Evolutionary conservation across 2,888 invertebrate genomes (phyloP), one percentile per base, ranked within the genome.

Genomic region (Cataglyphis rosenhaueri): DNA sequence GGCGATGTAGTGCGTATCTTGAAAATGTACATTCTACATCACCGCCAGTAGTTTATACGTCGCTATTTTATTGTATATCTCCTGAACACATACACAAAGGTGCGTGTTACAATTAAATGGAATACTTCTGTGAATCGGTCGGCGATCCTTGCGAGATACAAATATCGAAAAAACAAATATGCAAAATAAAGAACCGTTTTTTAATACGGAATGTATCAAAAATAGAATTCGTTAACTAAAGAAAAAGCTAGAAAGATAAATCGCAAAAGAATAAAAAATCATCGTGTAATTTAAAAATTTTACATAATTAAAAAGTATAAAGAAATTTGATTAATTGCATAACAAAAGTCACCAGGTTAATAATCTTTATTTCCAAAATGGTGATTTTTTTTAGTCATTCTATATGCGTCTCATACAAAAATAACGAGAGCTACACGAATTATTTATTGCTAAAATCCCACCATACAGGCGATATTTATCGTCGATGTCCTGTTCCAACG

Each of bases 401-500:
- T 78, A 8, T 59, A 68, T 8, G 9, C 12, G 1, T 44, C 9
- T 70, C 44, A 35, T 38, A 32, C 12, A 79, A 79, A 70, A 79
- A 70, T 79, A 70, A 79, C 35, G 44, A n/a, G 25, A 41, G 55
- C 8, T 44, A n/a, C 12, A 35, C 48, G 32, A 79, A 73, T 87
- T 84, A 73, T 87, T 84, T 79, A 70, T 87, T 61, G 15, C 29
- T 21, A 18, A 41, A 57, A 62, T 48, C 55, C 25, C 73, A 62
- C 15, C 62, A 21, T 52, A 21, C 48, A 18, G 55, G 29, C 61
- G 35, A 85, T 85, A 61, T 83, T 81, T 85, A 81, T 83, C 55
- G 55, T 21, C 10, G 44, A n/a, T 21, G 21, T 15, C 32, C 65
- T 35, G 18, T 21, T 21, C 21, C 38, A 62, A 44, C 59, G 32